A percentile compares a stretch with the other conserved stretches of the same genome.
Evolutionary conservation across 2,113 vertebrate species (phyloP).

Genomic region (Camelus bactrianus): DNA sequence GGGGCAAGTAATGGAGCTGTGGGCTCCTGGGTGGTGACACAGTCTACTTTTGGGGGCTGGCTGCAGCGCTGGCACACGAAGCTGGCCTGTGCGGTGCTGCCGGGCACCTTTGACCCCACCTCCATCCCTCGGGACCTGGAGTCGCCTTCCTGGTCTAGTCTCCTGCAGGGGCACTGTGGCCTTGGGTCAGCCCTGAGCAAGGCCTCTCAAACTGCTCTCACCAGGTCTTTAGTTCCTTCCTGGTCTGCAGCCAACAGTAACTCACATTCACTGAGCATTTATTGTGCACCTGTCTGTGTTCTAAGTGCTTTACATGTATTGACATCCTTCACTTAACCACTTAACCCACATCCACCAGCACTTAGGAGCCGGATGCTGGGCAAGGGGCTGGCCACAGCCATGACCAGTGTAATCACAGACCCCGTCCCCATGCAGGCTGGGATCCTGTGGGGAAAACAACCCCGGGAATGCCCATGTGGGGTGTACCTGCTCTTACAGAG

Average conservation of each 20-base stretch:
- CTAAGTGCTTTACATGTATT: neutral
- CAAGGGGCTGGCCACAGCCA: neutral
- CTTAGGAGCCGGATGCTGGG: neutral
- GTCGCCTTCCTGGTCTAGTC: neutral
- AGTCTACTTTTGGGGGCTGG: neutral
- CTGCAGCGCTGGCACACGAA: conserved; percentile 96
- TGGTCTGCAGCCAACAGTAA: neutral
- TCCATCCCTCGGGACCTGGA: conserved; percentile 87
- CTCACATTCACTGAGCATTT: neutral
- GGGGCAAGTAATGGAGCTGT: conserved; percentile 59
- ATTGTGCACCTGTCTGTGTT: neutral
- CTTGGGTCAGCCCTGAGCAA: neutral
- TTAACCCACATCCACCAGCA: neutral
- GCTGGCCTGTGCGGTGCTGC: conserved; percentile 95
- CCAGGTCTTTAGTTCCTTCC: neutral
- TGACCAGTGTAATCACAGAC: neutral
- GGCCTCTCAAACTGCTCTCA: conserved; percentile 45
- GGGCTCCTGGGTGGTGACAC: conserved; percentile 90
- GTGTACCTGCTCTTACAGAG: neutral
- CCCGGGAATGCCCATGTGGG: neutral
- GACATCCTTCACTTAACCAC: neutral
- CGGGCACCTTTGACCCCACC: conserved; percentile 89
- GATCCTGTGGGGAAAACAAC: neutral
- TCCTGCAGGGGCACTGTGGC: neutral
- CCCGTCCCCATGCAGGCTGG: too few relatives aligned